Evolutionary conservation across 2,888 invertebrate species (phyloP).

Genomic region (Anorthoa munda): DNA sequence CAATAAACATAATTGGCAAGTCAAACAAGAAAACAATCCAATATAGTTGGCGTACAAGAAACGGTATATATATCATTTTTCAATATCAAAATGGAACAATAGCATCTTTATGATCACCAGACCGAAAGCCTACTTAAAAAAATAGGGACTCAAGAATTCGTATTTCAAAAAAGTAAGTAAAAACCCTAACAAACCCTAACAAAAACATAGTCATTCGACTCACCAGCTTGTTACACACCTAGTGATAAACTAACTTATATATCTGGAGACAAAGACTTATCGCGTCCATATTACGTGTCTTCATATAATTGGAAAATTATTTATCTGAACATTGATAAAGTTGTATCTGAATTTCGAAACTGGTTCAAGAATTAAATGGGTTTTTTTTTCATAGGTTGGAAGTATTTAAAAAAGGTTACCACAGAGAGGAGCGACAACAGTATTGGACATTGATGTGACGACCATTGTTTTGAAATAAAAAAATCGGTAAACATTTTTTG

Average conservation of each 20-base stretch:
- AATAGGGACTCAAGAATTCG: not conserved
- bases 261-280: conserved; percentile 68
- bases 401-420: no score
- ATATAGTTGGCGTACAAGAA: not conserved
- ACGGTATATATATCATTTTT: not conserved
- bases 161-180: not conserved
- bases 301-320: conserved; percentile 63
- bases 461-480: no score
- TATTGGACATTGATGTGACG: no score
- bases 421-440: no score
- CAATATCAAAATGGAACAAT: not conserved
- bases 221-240: conserved; percentile 75
- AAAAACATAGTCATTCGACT: conserved; percentile 64
- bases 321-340: conserved; percentile 60
- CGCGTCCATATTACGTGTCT: conserved; percentile 65
- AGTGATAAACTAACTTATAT: conserved; percentile 76
- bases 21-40: not conserved
- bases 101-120: conserved; percentile 1
- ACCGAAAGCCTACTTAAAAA: conserved; percentile 16
- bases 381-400: not conserved
- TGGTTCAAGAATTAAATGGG: conserved; percentile 9
- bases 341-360: conserved; percentile 42
- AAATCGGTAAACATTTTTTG: no score
- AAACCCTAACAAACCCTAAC: conserved; percentile 22
- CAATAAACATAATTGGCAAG: not conserved